Conservation (phyloP, 2,888 invertebrate species). For the Coleophora flavipennella region DNA sequence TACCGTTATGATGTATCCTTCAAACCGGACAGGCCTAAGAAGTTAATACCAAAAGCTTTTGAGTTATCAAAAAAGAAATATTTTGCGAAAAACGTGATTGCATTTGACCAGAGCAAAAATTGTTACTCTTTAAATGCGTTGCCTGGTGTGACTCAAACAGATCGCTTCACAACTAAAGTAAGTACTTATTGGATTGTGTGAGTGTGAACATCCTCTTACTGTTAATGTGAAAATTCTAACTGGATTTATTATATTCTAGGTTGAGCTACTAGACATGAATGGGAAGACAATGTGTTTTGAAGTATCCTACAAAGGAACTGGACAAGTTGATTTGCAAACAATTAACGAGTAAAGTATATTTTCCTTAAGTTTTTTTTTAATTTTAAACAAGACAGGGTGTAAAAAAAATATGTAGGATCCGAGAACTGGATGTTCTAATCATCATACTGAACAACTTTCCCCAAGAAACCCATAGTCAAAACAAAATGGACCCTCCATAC, state of each 20-base stretch:
- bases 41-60: conserved; percentile 68
- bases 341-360: conserved; percentile 22
- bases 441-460: too few species aligned
- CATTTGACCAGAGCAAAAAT: conserved; percentile 83
- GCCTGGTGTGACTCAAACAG: conserved; percentile 36
- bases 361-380: neutral
- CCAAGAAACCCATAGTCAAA: too few species aligned
- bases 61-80: conserved; percentile 30
- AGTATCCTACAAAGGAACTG: conserved; percentile 68
- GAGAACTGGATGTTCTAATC: too few species aligned
- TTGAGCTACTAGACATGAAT: conserved; percentile 35
- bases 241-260: conserved; percentile 35
- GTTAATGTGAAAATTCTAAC: too few species aligned
- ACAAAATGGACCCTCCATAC: too few species aligned
- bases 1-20: conserved; percentile 89
- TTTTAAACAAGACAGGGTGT: too few species aligned
- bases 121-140: conserved; percentile 68
- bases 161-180: conserved; percentile 30
- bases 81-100: conserved; percentile 65
- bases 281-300: conserved; percentile 48
- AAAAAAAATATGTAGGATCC: too few species aligned
- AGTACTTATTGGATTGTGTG: conserved; percentile 20
- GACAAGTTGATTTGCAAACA: conserved; percentile 64
- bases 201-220: too few species aligned
- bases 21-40: conserved; percentile 79